phyloP scores from a whole-genome alignment of 1,140 invertebrate species.

The Achroia grisella region DNA sequence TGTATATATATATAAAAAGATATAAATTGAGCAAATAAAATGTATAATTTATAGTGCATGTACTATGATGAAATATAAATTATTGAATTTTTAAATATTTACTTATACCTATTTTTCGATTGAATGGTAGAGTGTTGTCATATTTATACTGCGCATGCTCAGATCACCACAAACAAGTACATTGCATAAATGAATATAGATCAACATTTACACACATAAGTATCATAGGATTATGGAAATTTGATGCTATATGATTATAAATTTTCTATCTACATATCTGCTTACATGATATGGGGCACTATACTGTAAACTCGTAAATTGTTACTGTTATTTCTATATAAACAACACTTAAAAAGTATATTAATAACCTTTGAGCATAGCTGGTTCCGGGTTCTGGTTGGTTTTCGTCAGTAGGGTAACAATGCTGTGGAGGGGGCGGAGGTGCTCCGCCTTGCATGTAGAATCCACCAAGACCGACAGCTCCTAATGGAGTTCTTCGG shows the following conservation, averaged over 20 bases:
- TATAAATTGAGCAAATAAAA: too few species aligned
- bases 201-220: too few species aligned
- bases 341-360: not conserved
- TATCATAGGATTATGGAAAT: too few species aligned
- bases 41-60: too few species aligned
- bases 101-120: too few species aligned
- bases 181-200: not conserved
- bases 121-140: not conserved
- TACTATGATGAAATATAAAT: too few species aligned
- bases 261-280: too few species aligned
- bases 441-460: conserved; percentile 79
- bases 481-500: conserved; percentile 83
- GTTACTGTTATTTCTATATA: not conserved
- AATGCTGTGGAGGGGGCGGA: conserved; percentile 69
- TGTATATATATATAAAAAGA: too few species aligned
- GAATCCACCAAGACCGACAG: conserved; percentile 87
- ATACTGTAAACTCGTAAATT: too few species aligned
- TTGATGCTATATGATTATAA: too few species aligned
- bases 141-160: conserved; percentile 2
- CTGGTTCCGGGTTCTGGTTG: conserved; percentile 78
- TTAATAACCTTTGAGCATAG: conserved; percentile 57
- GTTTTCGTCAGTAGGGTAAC: conserved; percentile 84
- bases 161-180: not conserved
- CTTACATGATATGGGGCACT: too few species aligned
- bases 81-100: too few species aligned